Conservation (phyloP, 2,113 vertebrate genomes). For the Barbus barbus region DNA sequence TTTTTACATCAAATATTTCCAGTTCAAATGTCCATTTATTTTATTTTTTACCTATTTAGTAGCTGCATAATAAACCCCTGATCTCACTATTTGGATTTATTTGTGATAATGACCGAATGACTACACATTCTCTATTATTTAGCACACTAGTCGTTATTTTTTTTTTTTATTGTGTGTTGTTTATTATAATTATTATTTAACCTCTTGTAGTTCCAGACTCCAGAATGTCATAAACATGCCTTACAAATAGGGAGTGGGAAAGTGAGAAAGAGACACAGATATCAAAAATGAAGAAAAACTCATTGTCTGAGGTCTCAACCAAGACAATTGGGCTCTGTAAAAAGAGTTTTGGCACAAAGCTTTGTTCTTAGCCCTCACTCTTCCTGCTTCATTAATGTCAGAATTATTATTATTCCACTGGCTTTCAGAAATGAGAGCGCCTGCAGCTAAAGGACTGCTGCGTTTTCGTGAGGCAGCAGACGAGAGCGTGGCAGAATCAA, state of each 20-base stretch:
- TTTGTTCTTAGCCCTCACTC: conserved; percentile 6
- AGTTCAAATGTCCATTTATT: no score
- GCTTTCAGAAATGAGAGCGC: conserved; percentile 13
- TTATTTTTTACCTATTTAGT: no score
- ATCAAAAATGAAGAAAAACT: neutral
- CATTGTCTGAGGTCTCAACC: neutral
- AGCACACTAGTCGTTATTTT: no score
- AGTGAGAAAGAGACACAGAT: neutral
- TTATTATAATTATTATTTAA: no score
- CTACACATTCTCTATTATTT: neutral
- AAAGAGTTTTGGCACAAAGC: neutral
- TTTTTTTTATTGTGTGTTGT: no score
- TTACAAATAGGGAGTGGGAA: neutral
- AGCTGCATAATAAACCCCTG: no score
- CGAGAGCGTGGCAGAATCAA: conserved; percentile 33
- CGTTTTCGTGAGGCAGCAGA: conserved; percentile 32
- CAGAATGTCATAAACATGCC: neutral
- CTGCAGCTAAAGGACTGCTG: conserved; percentile 30
- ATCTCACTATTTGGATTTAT: no score
- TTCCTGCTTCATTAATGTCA: conserved; percentile 13
- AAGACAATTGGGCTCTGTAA: neutral
- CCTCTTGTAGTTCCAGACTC: neutral
- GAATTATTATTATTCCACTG: conserved; percentile 31
- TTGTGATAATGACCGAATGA: neutral
- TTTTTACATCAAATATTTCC: no score